Conservation (phyloP, 2,113 vertebrate species). For the Ptilorrhoa leucosticta region DNA sequence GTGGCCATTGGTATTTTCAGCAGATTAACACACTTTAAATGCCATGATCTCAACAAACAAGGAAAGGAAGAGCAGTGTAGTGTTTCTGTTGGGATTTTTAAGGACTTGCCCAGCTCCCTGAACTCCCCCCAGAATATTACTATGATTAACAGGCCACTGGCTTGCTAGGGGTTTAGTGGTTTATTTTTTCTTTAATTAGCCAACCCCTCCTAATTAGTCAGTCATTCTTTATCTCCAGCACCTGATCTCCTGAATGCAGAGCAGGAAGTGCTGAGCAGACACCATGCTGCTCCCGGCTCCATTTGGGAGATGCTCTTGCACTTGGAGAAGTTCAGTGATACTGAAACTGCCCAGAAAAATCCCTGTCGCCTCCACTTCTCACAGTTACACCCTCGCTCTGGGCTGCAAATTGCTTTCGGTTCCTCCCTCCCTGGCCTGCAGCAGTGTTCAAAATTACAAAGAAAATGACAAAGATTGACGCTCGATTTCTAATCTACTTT, state of each 20-base stretch:
- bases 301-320: background rate
- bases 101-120: background rate
- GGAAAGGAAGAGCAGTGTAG: background rate
- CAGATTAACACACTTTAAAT: background rate
- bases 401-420: background rate
- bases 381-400: background rate
- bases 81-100: background rate
- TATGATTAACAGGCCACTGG: background rate
- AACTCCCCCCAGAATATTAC: background rate
- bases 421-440: background rate
- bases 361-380: background rate
- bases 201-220: background rate
- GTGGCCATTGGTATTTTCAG: rapidly evolving
- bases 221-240: background rate
- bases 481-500: background rate
- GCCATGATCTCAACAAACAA: background rate
- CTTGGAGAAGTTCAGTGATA: background rate
- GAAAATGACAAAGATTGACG: background rate
- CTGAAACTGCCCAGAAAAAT: background rate
- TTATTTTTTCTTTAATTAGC: background rate
- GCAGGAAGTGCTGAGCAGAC: background rate
- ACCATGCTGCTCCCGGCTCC: background rate
- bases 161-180: background rate
- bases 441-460: background rate
- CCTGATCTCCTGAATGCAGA: background rate